These are phyloP conservation scores for Cyrtodaria siliqua DNA, from an alignment of 2,888 invertebrate species.

Conservation along the genomic window DNA sequence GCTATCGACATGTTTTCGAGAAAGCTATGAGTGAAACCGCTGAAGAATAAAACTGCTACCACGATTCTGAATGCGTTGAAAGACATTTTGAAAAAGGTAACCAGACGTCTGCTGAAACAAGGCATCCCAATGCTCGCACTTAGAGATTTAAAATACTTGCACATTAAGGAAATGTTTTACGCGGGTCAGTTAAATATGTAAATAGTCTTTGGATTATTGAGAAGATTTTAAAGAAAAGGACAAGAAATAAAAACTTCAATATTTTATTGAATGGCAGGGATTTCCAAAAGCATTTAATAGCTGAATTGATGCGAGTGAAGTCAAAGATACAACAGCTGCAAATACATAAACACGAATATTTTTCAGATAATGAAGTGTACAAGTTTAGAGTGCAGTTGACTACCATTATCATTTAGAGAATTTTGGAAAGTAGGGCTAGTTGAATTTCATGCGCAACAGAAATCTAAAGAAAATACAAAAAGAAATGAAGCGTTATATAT, in stretches of 20 bases:
- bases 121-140: slow-evolving; percentile 6
- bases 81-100: slow-evolving; percentile 17
- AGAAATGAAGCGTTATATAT: background rate
- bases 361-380: slow-evolving; percentile 5
- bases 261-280: slow-evolving; percentile 25
- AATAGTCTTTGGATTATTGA: slow-evolving; percentile 44
- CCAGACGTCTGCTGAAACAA: background rate
- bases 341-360: background rate
- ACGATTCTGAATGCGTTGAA: slow-evolving; percentile 30
- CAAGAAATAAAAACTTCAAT: slow-evolving; percentile 16
- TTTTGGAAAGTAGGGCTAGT: background rate
- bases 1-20: slow-evolving; percentile 40
- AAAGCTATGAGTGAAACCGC: slow-evolving; percentile 43
- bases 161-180: slow-evolving; percentile 17
- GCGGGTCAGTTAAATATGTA: slow-evolving; percentile 30
- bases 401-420: background rate
- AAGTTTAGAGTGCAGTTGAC: slow-evolving; percentile 5
- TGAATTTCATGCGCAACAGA: background rate
- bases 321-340: background rate
- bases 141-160: background rate
- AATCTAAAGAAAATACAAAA: background rate
- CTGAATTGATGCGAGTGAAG: slow-evolving; percentile 12
- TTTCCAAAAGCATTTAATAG: slow-evolving; percentile 20
- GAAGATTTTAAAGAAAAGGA: slow-evolving; percentile 27
- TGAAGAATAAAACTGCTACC: slow-evolving; percentile 36